Base-by-base conservation (phyloP, 2,888 invertebrate species). In the Pristionchus fissidentatus region DNA sequence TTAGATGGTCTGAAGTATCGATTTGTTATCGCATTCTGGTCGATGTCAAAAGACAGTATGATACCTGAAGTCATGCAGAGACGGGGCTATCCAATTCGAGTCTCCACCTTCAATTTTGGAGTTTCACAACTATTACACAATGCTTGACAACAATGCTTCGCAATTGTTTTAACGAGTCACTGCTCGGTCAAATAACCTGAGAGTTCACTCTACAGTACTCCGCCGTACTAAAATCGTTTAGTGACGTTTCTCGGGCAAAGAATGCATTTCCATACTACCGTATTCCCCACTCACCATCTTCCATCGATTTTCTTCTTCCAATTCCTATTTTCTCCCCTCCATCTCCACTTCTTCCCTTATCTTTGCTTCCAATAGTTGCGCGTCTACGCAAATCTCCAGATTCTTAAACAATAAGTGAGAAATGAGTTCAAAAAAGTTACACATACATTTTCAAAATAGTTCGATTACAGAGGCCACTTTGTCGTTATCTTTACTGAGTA, bases 51-150 rank as follows among this genome's bases (percentile, higher is more conserved):
- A 22, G 8, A 60, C 15, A 60, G 70, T 22, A 70, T 70, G 5
- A 15, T 10, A 70, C 70, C 70, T 70, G 41, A 70, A 70, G 41
- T 70, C 70, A 7, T 70, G 70, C 4, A 70, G 41, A 10, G 70
- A 70, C 3, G 70, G 70, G 22, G 22, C 43, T 22, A n/a, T 35
- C 70, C 70, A 70, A 22, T 41, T 41, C n/a, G 8, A 38, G 10
- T 7, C 43, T 19, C n/a, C 38, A 26, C 5, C 70, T 70, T 19
- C 38, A 38, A 60, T 29, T 38, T 0, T 66, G 35, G 35, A 38
- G 62, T 35, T 66, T 66, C 35, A 4, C 38, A 22, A 7, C 5
- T 38, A 3, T 13, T 41, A 4, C n/a, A n/a, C 5, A 43, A 22
- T 41, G n/a, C 10, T 32, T 22, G 13, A 0, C n/a, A 13, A 41